Evolutionary conservation across 2,797 vertebrate species (phyloP).

Genomic region (Amblyraja radiata): DNA sequence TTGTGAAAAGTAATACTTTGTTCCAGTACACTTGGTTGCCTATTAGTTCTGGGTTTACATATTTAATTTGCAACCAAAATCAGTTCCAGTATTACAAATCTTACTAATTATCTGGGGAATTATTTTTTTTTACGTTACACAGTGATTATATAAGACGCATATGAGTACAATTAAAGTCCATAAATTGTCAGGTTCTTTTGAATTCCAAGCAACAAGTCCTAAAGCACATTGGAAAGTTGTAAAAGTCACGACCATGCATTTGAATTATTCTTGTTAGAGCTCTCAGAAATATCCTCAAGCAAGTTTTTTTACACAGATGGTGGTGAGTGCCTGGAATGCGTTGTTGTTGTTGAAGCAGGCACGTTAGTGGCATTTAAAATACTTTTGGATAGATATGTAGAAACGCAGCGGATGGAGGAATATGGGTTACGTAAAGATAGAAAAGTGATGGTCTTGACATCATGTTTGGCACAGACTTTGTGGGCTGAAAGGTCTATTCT

Average conservation of each 20-base stretch:
- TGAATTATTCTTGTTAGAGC: background rate
- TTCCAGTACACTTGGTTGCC: background rate
- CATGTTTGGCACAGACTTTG: too few species aligned
- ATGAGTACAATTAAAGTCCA: background rate
- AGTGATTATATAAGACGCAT: background rate
- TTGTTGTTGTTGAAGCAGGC: too few species aligned
- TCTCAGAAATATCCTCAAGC: background rate
- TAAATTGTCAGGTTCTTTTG: background rate
- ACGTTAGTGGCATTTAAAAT: too few species aligned
- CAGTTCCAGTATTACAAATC: background rate
- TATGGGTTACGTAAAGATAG: too few species aligned
- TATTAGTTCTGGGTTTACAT: background rate
- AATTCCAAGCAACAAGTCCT: background rate
- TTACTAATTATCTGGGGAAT: background rate
- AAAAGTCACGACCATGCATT: background rate
- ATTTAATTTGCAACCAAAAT: constrained; percentile 1
- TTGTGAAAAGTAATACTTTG: background rate
- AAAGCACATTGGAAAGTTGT: background rate
- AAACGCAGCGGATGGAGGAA: too few species aligned
- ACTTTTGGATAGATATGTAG: too few species aligned
- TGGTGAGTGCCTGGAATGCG: too few species aligned
- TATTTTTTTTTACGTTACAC: background rate
- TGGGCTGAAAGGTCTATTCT: too few species aligned
- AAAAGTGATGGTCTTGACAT: too few species aligned
- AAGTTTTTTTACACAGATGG: too few species aligned